Evolutionary conservation across 1,140 invertebrate species (phyloP), one percentile per base, ranked within the genome.

Genomic region (Pogonomyrmex barbatus): DNA sequence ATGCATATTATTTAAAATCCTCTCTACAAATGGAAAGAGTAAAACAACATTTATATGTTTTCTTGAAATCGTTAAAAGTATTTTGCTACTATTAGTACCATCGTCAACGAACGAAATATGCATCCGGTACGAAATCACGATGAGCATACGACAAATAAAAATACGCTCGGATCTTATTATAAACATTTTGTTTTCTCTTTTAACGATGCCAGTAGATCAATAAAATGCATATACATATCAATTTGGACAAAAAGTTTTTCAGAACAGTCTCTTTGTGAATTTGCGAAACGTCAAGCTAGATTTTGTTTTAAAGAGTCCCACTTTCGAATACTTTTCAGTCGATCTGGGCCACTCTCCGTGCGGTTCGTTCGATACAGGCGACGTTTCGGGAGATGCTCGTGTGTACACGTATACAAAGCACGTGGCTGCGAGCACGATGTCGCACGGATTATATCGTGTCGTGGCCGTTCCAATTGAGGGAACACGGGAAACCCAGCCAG

Each of bases 391-490:
- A 54, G 42, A 30, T 14, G 6, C 33, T 42, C 4, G 56, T 60
- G 33, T 67, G n/a, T 8, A 77, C 71, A 75, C 87, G 68, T 86
- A 73, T 81, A 86, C 52, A 45, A 60, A 82, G 39, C 76, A 63
- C 70, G 67, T 73, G 73, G 50, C 12, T 54, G 30, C 39, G 73
- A 6, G 8, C 24, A 45, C 24, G 30, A n/a, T 45, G n/a, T 77
- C 39, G 73, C 82, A 36, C 24, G 42, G 73, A 67, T 89, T 89
- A 89, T 87, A 89, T 87, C 88, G n/a, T 33, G 62, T 60, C 42
- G 45, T 45, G 84, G 56, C 52, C 36, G 71, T 89, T 89, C 54
- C 78, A 58, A 87, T 87, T 67, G 68, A 67, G 63, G 12, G 56
- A 36, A 79, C 78, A 70, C 60, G 84, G 77, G 87, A 71, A 79